These are phyloP conservation scores for Scolopax bukidnonensis DNA, from an alignment of 2,797 vertebrate genomes.

Conservation along the genomic window DNA sequence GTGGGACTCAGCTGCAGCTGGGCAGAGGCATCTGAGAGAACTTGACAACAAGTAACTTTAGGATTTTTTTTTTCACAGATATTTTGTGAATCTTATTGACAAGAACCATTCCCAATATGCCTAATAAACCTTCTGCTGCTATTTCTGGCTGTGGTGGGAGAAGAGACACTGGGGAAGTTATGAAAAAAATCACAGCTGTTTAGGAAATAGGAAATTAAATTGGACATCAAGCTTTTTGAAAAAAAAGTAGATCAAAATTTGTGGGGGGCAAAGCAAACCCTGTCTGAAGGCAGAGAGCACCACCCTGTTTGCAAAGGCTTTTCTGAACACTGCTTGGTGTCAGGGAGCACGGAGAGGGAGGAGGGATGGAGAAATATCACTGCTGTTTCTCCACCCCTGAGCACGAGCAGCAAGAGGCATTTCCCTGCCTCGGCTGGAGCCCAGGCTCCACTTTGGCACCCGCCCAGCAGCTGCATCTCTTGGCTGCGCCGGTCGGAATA, in stretches of 20 bases:
- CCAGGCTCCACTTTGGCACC: background rate
- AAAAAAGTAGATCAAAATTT: background rate
- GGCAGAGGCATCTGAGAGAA: background rate
- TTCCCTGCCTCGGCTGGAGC: background rate
- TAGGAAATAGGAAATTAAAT: background rate
- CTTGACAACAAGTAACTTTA: background rate
- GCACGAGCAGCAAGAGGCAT: background rate
- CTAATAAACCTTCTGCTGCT: background rate
- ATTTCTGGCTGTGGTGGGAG: background rate
- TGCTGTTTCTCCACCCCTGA: background rate
- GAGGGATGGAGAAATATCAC: background rate
- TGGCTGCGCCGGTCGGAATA: background rate
- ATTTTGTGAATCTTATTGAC: background rate
- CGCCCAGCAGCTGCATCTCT: constrained; percentile 21
- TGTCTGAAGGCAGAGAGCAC: background rate
- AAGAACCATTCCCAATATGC: background rate
- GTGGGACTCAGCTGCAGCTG: background rate
- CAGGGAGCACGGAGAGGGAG: rapidly evolving
- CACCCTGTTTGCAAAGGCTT: background rate
- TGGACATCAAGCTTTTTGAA: background rate
- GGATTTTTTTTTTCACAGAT: background rate
- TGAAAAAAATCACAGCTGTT: background rate
- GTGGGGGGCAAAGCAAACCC: background rate
- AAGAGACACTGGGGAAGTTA: background rate
- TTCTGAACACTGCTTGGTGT: background rate